Evolutionary conservation across 1,140 invertebrate species (phyloP).

Genomic region (Zophobas morio): DNA sequence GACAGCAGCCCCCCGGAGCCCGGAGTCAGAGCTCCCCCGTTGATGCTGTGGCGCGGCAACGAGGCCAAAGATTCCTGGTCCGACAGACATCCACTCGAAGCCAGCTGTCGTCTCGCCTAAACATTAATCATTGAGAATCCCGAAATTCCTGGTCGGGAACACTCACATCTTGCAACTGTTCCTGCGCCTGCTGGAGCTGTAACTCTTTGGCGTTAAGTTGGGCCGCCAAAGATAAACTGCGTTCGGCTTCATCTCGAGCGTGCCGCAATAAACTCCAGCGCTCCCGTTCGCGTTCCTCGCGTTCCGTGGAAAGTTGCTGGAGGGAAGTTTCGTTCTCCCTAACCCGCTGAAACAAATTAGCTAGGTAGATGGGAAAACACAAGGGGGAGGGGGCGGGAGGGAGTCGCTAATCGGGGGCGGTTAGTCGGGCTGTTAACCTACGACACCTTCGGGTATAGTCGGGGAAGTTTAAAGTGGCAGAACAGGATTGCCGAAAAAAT

Average conservation of each 20-base stretch:
- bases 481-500: no score
- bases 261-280: constrained; percentile 89
- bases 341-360: constrained; percentile 76
- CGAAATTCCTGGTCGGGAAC: background rate
- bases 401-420: background rate
- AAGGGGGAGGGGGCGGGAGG: constrained; percentile 12
- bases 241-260: constrained; percentile 90
- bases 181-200: constrained; percentile 86
- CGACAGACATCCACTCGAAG: constrained; percentile 80
- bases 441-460: no score
- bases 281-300: constrained; percentile 89
- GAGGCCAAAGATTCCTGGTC: constrained; percentile 80
- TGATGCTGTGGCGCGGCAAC: constrained; percentile 72
- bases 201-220: constrained; percentile 89
- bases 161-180: constrained; percentile 84
- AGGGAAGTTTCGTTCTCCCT: constrained; percentile 81
- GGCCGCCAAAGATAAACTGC: constrained; percentile 86
- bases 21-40: constrained; percentile 77
- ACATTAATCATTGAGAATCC: constrained; percentile 21
- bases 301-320: constrained; percentile 80
- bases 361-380: constrained; percentile 43
- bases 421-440: no score
- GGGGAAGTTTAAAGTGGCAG: no score
- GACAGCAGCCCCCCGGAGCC: constrained; percentile 70
- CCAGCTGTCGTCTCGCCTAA: constrained; percentile 79